Evolutionary conservation across 2,888 invertebrate genomes (phyloP).

Genomic region (Mesorhabditis sp.): DNA sequence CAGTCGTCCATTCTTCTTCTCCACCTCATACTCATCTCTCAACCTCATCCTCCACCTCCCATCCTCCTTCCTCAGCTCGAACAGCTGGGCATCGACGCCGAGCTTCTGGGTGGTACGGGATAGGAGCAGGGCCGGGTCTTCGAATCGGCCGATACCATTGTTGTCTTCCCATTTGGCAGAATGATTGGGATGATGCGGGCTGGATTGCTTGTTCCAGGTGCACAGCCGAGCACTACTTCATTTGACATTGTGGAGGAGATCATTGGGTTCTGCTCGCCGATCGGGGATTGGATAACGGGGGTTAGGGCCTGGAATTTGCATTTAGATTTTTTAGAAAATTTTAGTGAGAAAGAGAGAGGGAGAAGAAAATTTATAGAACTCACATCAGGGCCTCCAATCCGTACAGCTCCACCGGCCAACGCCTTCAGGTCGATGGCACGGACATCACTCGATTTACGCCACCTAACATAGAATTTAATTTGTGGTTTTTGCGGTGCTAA

Average conservation of each 20-base stretch:
- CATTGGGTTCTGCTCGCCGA: not conserved
- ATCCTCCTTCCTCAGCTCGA: conserved; percentile 12
- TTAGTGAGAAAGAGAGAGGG: too few relatives aligned
- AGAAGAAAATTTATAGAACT: not conserved
- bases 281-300: not conserved
- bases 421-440: conserved; percentile 19
- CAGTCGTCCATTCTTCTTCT: conserved; percentile 30
- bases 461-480: conserved; percentile 17
- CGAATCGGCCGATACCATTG: conserved; percentile 9
- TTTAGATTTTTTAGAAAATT: too few relatives aligned
- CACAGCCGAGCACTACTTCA: not conserved
- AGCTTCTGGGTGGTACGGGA: conserved; percentile 11
- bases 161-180: conserved; percentile 19
- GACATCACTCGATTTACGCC: conserved; percentile 30
- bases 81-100: conserved; percentile 14
- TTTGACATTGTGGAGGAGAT: not conserved
- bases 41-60: conserved; percentile 19
- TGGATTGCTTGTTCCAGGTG: not conserved
- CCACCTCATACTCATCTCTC: conserved; percentile 33
- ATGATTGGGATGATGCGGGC: conserved; percentile 12
- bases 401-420: not conserved
- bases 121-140: not conserved
- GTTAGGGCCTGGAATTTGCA: not conserved
- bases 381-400: not conserved
- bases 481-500: not conserved